Base-by-base conservation (phyloP, 2,888 invertebrate species). In the Chymomyza amoena region DNA sequence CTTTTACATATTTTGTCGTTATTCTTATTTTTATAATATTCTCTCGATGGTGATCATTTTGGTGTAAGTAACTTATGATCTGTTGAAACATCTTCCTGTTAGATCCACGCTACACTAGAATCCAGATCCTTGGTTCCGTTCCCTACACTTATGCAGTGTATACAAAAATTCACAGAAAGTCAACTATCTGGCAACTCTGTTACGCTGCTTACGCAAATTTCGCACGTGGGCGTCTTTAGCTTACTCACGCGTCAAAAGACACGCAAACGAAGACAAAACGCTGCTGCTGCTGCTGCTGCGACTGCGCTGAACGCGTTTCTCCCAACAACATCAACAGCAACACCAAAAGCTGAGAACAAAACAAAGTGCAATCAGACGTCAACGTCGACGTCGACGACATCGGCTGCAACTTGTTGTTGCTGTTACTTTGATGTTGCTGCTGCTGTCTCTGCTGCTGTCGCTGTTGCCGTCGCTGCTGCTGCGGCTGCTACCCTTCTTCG, bases 201-300 rank as follows among this genome's bases (percentile, higher is more conserved):
- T 16, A 45, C 63, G 54, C 52, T 69, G 69, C 79, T 84, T 88
- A 86, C 84, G 84, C 88, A 86, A 87, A 89, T 77, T 78, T 77
- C 75, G 87, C 89, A 88, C 88, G 88, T 88, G 88, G 88, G 88
- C 89, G 88, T 88, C 78, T 73, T 39, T 72, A 75, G 86, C 86
- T 84, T 87, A 87, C 84, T 84, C 84, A 87, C 84, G 88, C 88
- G 86, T 84, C 88, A 87, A 84, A 84, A 84, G 80, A 79, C 85
- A 87, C 81, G 78, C 84, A 88, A 88, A 86, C 84, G 84, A 80
- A 88, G 85, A 87, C 88, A 88, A 87, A 85, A 84, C 78, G 79
- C 82, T 81, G 76, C 75, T 60, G 72, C 71, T 61, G 64, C 76
- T 79, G 79, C 82, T 83, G 76, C 75, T 60, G 72, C 71, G 64